A percentile compares a stretch with the other conserved stretches of the same genome.
Conservation (phyloP, 1,140 invertebrate genomes). For the Theocolax elegans region DNA sequence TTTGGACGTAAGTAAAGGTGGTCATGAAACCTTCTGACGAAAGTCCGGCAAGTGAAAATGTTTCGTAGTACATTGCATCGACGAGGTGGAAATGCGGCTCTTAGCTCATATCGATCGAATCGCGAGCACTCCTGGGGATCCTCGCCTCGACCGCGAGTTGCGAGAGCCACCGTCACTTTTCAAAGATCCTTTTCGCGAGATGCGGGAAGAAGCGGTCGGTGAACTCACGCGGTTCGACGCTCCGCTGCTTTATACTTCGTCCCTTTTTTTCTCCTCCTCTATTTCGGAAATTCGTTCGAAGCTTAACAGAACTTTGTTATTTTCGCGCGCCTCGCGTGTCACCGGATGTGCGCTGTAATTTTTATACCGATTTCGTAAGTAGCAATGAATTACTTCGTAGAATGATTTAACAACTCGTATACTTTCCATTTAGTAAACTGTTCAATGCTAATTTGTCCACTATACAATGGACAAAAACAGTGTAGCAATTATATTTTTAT, state of each 20-base stretch:
- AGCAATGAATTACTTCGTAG: too few species aligned
- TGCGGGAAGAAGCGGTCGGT: background rate
- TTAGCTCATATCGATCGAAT: constrained; percentile 33
- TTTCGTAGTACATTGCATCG: background rate
- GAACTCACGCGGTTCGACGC: background rate
- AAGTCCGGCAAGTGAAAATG: constrained; percentile 26
- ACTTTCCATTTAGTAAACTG: background rate
- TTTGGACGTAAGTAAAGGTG: background rate
- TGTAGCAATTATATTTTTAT: too few species aligned
- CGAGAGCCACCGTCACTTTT: background rate
- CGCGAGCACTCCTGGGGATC: constrained; percentile 11
- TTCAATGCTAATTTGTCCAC: too few species aligned
- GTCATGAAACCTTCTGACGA: constrained; percentile 2
- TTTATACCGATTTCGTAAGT: background rate
- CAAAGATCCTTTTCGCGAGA: constrained; percentile 4
- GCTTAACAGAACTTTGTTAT: background rate
- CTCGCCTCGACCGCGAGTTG: background rate
- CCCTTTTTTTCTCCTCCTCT: background rate
- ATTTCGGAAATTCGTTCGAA: background rate
- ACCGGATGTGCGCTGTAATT: background rate
- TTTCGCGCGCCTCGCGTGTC: background rate
- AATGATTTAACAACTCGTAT: background rate
- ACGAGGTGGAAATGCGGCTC: background rate
- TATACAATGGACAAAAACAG: too few species aligned
- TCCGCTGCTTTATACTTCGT: background rate